Conservation (phyloP, 2,797 vertebrate genomes). For the Typhlichthys subterraneus region DNA sequence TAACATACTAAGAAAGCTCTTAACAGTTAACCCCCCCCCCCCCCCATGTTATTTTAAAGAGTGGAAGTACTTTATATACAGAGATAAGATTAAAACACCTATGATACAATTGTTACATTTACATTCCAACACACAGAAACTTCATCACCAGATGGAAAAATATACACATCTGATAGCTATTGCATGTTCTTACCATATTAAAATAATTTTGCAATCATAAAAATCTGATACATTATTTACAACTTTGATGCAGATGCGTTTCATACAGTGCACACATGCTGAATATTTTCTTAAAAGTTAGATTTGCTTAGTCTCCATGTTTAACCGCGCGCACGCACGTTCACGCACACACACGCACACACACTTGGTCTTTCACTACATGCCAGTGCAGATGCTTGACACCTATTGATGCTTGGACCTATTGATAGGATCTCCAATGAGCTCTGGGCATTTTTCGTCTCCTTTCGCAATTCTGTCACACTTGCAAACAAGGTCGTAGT, state of each 20-base stretch:
- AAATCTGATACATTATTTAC: conserved; percentile 93
- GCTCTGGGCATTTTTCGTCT: conserved; percentile 88
- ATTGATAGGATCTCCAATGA: conserved; percentile 87
- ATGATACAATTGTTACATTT: conserved; percentile 75
- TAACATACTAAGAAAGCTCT: conserved; percentile 32
- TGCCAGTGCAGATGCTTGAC: conserved; percentile 38
- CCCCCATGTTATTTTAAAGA: conserved; percentile 54
- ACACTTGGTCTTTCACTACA: conserved; percentile 80
- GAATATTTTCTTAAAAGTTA: conserved; percentile 57
- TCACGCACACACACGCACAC: conserved; percentile 52
- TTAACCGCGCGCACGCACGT: conserved; percentile 27
- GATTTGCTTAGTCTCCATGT: conserved; percentile 33
- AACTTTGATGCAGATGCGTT: conserved; percentile 82
- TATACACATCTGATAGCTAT: conserved; percentile 77
- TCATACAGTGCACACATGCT: conserved; percentile 71
- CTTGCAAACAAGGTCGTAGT: conserved; percentile 89
- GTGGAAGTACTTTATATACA: conserved; percentile 69
- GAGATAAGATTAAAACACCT: conserved; percentile 58
- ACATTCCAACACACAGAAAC: conserved; percentile 65
- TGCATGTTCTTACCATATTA: conserved; percentile 81
- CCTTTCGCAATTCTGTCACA: conserved; percentile 90
- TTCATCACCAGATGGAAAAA: conserved; percentile 70
- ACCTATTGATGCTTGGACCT: conserved; percentile 80
- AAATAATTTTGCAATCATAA: conserved; percentile 94
- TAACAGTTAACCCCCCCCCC: conserved; percentile 12